Conservation (phyloP, 1,140 invertebrate species). For the Pinna nobilis region DNA sequence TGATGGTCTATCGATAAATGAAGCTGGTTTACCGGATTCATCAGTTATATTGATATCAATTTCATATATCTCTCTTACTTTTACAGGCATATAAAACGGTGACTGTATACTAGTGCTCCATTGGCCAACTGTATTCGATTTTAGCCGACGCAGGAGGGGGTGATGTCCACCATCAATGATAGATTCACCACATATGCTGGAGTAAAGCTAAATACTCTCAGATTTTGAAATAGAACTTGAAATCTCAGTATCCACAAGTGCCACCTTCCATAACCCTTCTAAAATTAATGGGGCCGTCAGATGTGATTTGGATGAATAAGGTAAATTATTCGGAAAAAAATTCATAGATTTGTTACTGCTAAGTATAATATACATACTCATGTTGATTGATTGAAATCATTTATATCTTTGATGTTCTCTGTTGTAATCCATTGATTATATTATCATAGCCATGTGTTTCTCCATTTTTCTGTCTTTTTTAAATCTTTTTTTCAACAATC, state of each 20-base stretch:
- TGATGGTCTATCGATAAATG: constrained; percentile 22
- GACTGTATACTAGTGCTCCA: not conserved
- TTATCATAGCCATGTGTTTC: too few species aligned
- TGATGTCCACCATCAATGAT: constrained; percentile 26
- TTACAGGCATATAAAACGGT: constrained; percentile 7
- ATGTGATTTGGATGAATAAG: constrained; percentile 20
- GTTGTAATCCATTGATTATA: too few species aligned
- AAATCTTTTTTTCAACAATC: too few species aligned
- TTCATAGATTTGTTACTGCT: constrained; percentile 21
- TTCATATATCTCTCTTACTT: constrained; percentile 17
- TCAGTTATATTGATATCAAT: constrained; percentile 26
- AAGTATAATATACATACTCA: constrained; percentile 24
- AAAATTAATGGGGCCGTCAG: constrained; percentile 18
- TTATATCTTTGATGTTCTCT: constrained; percentile 12
- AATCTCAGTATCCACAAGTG: constrained; percentile 10
- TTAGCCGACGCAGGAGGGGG: constrained; percentile 10
- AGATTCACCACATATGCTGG: constrained; percentile 26
- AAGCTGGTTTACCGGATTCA: not conserved
- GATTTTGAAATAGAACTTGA: constrained; percentile 1
- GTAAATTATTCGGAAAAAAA: constrained; percentile 27
- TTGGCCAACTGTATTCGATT: not conserved
- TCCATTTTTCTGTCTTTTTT: too few species aligned
- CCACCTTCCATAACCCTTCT: constrained; percentile 26
- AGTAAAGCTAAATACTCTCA: constrained; percentile 18
- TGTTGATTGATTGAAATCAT: not conserved